Percentiles rank a stretch among this genome's conserved stretches.
These are phyloP conservation scores for Diadema setosum DNA, from an alignment of 35 echinoderm and acorn worm species.

Conservation along the genomic window DNA sequence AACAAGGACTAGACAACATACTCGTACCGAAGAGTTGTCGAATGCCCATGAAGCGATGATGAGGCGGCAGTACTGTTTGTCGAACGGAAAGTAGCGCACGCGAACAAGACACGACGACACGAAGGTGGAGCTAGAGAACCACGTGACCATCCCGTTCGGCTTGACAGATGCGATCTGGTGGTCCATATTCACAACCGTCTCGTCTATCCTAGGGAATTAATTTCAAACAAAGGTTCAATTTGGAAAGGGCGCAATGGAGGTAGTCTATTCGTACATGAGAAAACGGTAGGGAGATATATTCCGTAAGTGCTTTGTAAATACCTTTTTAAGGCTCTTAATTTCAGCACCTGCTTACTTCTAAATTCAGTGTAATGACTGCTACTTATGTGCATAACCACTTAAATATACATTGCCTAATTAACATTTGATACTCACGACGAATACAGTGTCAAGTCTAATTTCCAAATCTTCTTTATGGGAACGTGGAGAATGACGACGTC, in stretches of 20 bases:
- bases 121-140: neutral
- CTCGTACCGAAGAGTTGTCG: neutral
- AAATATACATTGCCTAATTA: too few relatives aligned
- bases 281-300: too few relatives aligned
- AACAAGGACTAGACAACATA: too few relatives aligned
- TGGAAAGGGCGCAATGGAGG: too few relatives aligned
- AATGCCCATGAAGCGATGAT: neutral
- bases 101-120: neutral
- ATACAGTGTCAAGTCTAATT: neutral
- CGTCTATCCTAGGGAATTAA: neutral
- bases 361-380: too few relatives aligned
- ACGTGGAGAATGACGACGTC: neutral
- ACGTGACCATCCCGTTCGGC: neutral
- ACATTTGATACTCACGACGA: neutral
- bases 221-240: too few relatives aligned
- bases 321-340: too few relatives aligned
- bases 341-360: too few relatives aligned
- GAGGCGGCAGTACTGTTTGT: neutral
- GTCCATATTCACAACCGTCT: neutral
- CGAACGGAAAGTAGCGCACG: neutral
- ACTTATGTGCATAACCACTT: too few relatives aligned
- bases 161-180: neutral
- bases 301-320: too few relatives aligned
- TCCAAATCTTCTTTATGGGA: neutral
- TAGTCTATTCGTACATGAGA: too few relatives aligned